Percentiles rank a stretch among this genome's conserved stretches.
Conservation (phyloP, 1,140 invertebrate species). For the Pachypeltis micranthus region DNA sequence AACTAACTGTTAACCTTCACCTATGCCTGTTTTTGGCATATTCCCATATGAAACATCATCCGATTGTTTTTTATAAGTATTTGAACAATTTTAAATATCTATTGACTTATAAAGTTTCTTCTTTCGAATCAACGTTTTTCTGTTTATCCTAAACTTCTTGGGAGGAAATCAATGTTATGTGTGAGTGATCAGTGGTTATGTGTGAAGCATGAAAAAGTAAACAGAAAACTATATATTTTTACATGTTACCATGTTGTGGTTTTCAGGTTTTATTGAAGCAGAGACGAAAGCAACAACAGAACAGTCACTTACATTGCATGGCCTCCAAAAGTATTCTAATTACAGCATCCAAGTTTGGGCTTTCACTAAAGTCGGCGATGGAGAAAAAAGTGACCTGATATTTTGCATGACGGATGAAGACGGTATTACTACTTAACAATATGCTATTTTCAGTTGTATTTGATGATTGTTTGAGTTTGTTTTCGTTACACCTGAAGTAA, state of each 20-base stretch:
- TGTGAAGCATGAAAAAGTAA: no score
- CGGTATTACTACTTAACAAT: constrained; percentile 18
- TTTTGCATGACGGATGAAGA: constrained; percentile 41
- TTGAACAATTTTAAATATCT: no score
- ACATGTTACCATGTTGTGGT: no score
- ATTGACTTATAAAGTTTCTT: no score
- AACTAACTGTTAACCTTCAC: no score
- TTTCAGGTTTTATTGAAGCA: constrained; percentile 27
- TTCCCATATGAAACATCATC: no score
- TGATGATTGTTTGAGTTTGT: constrained; percentile 11
- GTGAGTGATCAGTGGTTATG: no score
- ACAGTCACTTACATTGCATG: constrained; percentile 23
- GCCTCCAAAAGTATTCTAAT: constrained; percentile 42
- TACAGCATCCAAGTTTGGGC: constrained; percentile 45
- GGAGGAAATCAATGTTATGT: no score
- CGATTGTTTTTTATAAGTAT: no score
- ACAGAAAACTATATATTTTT: not conserved
- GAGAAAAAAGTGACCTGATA: constrained; percentile 38
- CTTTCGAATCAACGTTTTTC: no score
- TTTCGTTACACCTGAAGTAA: not conserved
- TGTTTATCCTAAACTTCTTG: not conserved
- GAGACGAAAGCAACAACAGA: constrained; percentile 24
- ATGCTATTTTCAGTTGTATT: no score
- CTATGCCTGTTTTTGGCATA: no score
- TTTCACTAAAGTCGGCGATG: constrained; percentile 44